Evolutionary conservation across 2,888 invertebrate species (phyloP).

Genomic region (Ctena decussata): DNA sequence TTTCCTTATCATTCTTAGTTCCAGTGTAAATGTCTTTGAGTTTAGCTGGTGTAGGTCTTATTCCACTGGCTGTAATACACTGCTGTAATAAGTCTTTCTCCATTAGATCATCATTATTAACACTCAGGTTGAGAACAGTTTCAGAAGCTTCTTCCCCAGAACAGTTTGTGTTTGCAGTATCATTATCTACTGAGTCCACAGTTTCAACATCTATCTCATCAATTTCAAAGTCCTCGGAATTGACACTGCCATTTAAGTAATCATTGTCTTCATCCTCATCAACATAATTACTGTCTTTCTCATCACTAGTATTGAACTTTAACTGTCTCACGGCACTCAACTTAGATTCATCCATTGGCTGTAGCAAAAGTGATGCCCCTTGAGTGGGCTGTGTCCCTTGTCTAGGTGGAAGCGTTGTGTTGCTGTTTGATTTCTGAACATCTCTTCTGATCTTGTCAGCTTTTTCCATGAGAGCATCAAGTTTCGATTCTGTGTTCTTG

Average conservation of each 20-base stretch:
- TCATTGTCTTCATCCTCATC: constrained; percentile 58
- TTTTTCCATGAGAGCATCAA: constrained; percentile 60
- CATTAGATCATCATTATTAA: neutral
- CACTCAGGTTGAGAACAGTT: neutral
- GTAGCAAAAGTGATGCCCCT: constrained; percentile 62
- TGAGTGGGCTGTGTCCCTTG: constrained; percentile 15
- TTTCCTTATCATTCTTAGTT: too few species aligned
- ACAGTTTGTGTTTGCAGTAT: neutral
- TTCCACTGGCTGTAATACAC: constrained; percentile 58
- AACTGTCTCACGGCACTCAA: constrained; percentile 57
- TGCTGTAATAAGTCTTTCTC: constrained; percentile 48
- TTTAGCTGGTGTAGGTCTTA: constrained; percentile 12
- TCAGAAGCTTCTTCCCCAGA: neutral
- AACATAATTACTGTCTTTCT: constrained; percentile 9
- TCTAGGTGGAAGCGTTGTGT: neutral
- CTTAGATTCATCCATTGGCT: constrained; percentile 42
- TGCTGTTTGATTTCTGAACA: constrained; percentile 24
- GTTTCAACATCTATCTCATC: constrained; percentile 68
- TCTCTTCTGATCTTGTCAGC: constrained; percentile 49
- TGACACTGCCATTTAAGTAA: constrained; percentile 63
- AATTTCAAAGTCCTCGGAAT: constrained; percentile 65
- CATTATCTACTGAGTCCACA: constrained; percentile 25
- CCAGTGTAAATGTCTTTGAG: neutral
- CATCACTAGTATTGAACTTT: constrained; percentile 46
- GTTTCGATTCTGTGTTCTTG: constrained; percentile 46